These are phyloP conservation scores for Patella pellucida DNA, from an alignment of 2,888 invertebrate species.

Conservation along the genomic window DNA sequence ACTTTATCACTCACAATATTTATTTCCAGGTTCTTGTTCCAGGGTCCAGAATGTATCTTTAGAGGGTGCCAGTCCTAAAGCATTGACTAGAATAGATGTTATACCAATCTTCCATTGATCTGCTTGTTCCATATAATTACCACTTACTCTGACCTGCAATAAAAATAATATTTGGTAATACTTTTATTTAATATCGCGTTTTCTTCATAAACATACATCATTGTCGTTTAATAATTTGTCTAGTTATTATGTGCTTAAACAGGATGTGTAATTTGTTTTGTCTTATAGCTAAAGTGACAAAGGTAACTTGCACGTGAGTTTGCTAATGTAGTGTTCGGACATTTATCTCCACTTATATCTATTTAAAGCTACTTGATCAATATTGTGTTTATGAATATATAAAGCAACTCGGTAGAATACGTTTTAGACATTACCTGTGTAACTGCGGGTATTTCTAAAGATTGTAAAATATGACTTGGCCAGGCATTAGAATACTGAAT, in stretches of 20 bases:
- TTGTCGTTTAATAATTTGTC: no score
- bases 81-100: not conserved
- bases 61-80: not conserved
- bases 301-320: no score
- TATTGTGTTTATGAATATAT: no score
- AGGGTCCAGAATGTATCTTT: not conserved
- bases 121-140: not conserved
- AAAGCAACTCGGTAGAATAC: no score
- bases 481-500: slow-evolving; percentile 1
- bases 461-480: not conserved
- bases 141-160: not conserved
- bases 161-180: not conserved
- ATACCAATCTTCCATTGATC: not conserved
- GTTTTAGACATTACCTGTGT: not conserved
- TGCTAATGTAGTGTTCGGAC: no score
- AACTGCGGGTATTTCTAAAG: slow-evolving; percentile 5
- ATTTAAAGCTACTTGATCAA: no score
- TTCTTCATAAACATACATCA: no score
- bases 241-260: no score
- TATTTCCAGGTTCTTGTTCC: not conserved
- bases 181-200: no score
- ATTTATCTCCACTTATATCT: no score
- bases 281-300: no score
- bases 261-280: no score
- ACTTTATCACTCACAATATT: not conserved